Evolutionary conservation across 2,888 invertebrate species (phyloP).

Genomic region (Stenurella melanura): DNA sequence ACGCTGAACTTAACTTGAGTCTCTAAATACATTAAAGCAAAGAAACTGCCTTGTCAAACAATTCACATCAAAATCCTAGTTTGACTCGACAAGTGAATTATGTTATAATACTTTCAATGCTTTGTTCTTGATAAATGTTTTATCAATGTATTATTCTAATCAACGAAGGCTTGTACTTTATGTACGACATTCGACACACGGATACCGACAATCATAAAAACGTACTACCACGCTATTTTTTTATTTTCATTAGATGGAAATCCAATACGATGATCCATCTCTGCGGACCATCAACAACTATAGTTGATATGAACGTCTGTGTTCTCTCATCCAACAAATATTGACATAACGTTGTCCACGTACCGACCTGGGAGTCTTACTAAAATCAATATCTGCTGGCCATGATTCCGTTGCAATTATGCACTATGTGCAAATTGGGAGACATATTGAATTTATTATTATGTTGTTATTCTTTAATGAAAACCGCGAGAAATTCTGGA

Average conservation of each 20-base stretch:
- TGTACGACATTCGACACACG: not conserved
- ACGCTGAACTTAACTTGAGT: no score
- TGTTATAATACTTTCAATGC: no score
- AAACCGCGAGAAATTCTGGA: not conserved
- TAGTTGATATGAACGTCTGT: conserved; percentile 77
- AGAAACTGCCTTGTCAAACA: no score
- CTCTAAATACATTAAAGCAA: no score
- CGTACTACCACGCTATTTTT: not conserved
- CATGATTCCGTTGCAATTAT: conserved; percentile 56
- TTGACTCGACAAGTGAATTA: no score
- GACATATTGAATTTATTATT: not conserved
- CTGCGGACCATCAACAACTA: conserved; percentile 69
- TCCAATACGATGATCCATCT: conserved; percentile 54
- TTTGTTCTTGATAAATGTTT: no score
- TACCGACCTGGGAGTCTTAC: conserved; percentile 69
- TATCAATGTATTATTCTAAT: no score
- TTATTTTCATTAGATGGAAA: conserved; percentile 41
- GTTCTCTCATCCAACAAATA: conserved; percentile 76
- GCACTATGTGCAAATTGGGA: not conserved
- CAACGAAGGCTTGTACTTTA: no score
- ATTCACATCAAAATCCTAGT: no score
- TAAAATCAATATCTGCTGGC: conserved; percentile 69
- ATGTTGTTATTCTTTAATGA: not conserved
- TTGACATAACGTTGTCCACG: conserved; percentile 76
- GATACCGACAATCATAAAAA: not conserved